Conservation (phyloP, 2,797 vertebrate genomes). For the Myoxocephalus aenaeus region DNA sequence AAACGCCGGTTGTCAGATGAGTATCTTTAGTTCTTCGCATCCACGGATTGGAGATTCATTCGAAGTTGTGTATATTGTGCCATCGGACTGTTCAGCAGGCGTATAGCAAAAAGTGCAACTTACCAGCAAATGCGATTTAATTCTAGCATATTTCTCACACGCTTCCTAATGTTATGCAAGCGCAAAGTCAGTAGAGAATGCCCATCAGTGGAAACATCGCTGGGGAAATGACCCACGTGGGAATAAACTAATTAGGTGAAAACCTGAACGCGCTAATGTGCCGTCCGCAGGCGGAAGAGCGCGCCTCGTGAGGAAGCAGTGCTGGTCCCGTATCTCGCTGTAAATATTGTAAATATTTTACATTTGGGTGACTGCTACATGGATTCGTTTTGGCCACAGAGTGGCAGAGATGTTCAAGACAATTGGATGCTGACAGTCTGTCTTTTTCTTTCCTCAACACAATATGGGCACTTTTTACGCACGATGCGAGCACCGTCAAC, state of each 20-base stretch:
- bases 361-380: slow-evolving; percentile 33
- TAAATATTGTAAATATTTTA: slow-evolving; percentile 19
- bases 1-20: slow-evolving; percentile 23
- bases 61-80: neutral
- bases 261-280: slow-evolving; percentile 42
- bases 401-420: slow-evolving; percentile 86
- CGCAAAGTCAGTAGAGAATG: neutral
- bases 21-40: neutral
- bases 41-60: neutral
- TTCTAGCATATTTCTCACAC: neutral
- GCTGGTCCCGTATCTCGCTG: slow-evolving; percentile 9
- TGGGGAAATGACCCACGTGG: slow-evolving; percentile 59
- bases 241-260: slow-evolving; percentile 56
- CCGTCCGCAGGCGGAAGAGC: slow-evolving; percentile 25
- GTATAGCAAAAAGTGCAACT: slow-evolving; percentile 3
- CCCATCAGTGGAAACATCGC: slow-evolving; percentile 28
- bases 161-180: slow-evolving; percentile 7
- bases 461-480: slow-evolving; percentile 44
- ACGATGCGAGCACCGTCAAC: slow-evolving; percentile 49
- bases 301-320: slow-evolving; percentile 8
- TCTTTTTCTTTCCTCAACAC: neutral
- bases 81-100: slow-evolving; percentile 1
- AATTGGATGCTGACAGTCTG: slow-evolving; percentile 62
- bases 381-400: slow-evolving; percentile 82
- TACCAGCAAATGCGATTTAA: slow-evolving; percentile 8